phyloP scores from a whole-genome alignment of 1,140 invertebrate species.

The Drosophila kohkoa region DNA sequence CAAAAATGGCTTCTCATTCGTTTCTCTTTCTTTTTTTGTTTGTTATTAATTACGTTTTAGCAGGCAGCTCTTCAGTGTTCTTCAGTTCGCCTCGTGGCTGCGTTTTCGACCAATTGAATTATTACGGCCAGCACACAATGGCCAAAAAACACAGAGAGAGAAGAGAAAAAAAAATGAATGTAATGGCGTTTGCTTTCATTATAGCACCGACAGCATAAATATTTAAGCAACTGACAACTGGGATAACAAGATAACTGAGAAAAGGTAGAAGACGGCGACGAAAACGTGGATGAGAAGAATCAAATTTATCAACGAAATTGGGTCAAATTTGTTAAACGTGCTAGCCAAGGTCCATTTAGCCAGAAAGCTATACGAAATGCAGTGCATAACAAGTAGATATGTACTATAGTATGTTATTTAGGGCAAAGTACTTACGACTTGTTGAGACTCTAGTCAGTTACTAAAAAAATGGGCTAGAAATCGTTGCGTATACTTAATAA shows the following conservation, averaged over 20 bases:
- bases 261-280: constrained; percentile 31
- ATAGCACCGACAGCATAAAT: constrained; percentile 75
- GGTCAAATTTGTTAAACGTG: constrained; percentile 53
- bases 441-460: background rate
- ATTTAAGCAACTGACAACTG: constrained; percentile 80
- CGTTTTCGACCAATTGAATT: constrained; percentile 79
- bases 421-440: background rate
- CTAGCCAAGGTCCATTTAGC: constrained; percentile 19
- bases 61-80: background rate
- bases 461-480: background rate
- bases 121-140: constrained; percentile 69
- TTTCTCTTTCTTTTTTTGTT: constrained; percentile 44
- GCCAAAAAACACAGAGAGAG: constrained; percentile 15
- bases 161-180: constrained; percentile 9
- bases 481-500: background rate
- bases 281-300: constrained; percentile 11
- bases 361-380: constrained; percentile 10
- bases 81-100: constrained; percentile 53
- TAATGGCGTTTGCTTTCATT: constrained; percentile 81
- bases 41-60: constrained; percentile 78
- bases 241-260: constrained; percentile 72
- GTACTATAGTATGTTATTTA: background rate
- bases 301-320: constrained; percentile 43
- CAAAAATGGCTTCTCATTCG: constrained; percentile 73
- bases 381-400: background rate